Conservation (phyloP, 2,888 invertebrate species). For the Nomada lathburiana region DNA sequence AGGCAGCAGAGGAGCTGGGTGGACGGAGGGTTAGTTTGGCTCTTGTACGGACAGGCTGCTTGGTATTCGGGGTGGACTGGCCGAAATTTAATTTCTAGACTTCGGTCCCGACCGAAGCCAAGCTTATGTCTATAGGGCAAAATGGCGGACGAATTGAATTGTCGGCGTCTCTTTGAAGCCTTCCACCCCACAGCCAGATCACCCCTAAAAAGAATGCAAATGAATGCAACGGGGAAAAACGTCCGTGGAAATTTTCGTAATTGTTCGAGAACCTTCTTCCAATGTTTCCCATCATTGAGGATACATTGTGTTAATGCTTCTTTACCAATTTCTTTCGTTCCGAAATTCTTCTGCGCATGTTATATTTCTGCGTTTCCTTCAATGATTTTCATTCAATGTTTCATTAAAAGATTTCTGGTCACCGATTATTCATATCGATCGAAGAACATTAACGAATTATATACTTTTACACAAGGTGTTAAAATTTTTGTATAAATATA, state of each 20-base stretch:
- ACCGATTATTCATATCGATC: too few species aligned
- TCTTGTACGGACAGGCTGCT: slow-evolving; percentile 65
- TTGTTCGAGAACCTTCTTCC: slow-evolving; percentile 18
- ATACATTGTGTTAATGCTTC: too few species aligned
- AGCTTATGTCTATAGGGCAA: slow-evolving; percentile 52
- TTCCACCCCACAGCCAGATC: slow-evolving; percentile 43
- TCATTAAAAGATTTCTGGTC: too few species aligned
- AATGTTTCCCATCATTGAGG: not conserved
- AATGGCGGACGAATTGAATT: slow-evolving; percentile 40
- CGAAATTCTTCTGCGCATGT: too few species aligned
- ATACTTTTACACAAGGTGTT: too few species aligned
- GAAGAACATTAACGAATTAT: too few species aligned
- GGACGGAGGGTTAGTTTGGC: slow-evolving; percentile 66
- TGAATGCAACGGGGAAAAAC: slow-evolving; percentile 16
- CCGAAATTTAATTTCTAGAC: slow-evolving; percentile 81
- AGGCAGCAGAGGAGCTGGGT: not conserved
- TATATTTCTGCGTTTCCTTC: not conserved
- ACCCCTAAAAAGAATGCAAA: slow-evolving; percentile 54
- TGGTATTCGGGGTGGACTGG: slow-evolving; percentile 77
- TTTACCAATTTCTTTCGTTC: too few species aligned
- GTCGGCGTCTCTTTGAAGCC: slow-evolving; percentile 47
- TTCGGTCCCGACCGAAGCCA: slow-evolving; percentile 57
- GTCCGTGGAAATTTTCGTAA: slow-evolving; percentile 8
- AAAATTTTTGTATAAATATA: too few species aligned
- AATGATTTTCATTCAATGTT: too few species aligned